Base-by-base conservation (phyloP, 1,140 invertebrate genomes). In the Leucophenga varia region DNA sequence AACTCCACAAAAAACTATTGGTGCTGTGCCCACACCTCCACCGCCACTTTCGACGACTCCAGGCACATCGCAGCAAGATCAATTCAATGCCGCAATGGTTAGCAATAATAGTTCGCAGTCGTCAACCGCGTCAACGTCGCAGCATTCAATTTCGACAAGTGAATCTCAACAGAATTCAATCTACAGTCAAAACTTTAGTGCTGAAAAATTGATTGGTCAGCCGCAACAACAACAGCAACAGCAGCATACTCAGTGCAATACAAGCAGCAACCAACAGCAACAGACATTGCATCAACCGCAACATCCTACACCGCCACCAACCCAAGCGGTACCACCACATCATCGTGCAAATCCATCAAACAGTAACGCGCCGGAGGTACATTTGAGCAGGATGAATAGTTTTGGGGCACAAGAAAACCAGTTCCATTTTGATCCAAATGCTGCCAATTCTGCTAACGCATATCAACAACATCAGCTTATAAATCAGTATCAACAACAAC, bases 91-190 rank as follows among this genome's bases (percentile, higher is more conserved):
- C 12, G 64, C 69, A 13, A 67, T 72, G 48, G 61, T 72, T 17
- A 70, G 60, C 52, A 73, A 71, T 45, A 73, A 72, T 13, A 72
- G 70, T 20, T 73, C 70, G 19, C 70, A 73, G 34, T 73, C 70
- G 4, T 72, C 65, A 14, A 70, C 70, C 39, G 67, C 67, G 12
- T 70, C 65, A 14, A 72, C 65, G 52, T 73, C 70, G 12, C 70
- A 72, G 46, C 70, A 72, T 42, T 70, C 65, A 38, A 53, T 73
- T 20, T 67, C 65, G 17, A 70, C 69, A 43, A 73, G 61, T 55
- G 70, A 73, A 65, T 73, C 70, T 65, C 70, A 73, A 50, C 69
- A 68, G 47, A 69, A 69, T 69, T 73, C 70, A 63, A 68, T 72
- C 41, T 73, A 72, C 51, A 73, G 59, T 63, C 70, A 70, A 52